phyloP scores from a whole-genome alignment of 2,113 vertebrate genomes.

The Perca flavescens region DNA sequence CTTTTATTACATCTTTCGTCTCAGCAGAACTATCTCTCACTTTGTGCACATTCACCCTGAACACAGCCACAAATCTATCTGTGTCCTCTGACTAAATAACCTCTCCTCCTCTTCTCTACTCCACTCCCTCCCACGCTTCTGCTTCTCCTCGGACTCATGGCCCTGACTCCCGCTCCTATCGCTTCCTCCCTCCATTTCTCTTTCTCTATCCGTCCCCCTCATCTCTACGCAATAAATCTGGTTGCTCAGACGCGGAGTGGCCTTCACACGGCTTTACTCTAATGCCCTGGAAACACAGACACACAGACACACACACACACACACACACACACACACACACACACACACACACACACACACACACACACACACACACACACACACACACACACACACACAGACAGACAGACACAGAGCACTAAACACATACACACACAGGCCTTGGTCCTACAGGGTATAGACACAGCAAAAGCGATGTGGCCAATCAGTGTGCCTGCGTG shows the following conservation, averaged over 20 bases:
- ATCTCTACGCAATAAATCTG: constrained; percentile 79
- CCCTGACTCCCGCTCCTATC: constrained; percentile 68
- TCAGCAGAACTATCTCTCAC: constrained; percentile 42
- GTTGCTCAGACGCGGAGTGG: constrained; percentile 66
- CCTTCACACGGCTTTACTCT: constrained; percentile 69
- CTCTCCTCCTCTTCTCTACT: constrained; percentile 25
- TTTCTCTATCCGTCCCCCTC: constrained; percentile 54
- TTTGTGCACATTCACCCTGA: constrained; percentile 67
- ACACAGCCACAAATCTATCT: constrained; percentile 72
- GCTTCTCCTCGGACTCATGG: constrained; percentile 58
- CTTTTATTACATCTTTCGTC: constrained; percentile 45
- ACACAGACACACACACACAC: constrained; percentile 21
- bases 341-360: constrained; percentile 11
- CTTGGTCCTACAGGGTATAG: constrained; percentile 36
- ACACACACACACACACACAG: too few species aligned
- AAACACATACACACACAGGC: constrained; percentile 31
- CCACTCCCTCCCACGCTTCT: constrained; percentile 64
- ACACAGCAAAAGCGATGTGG: constrained; percentile 58
- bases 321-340: constrained; percentile 22
- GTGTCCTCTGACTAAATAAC: constrained; percentile 70
- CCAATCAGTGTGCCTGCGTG: constrained; percentile 49
- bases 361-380: constrained; percentile 23
- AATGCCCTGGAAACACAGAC: constrained; percentile 55
- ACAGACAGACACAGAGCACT: neutral
- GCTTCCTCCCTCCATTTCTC: constrained; percentile 68